Evolutionary conservation across 2,888 invertebrate genomes (phyloP), one percentile per base, ranked within the genome.

Genomic region (Sminthurinus aureus): DNA sequence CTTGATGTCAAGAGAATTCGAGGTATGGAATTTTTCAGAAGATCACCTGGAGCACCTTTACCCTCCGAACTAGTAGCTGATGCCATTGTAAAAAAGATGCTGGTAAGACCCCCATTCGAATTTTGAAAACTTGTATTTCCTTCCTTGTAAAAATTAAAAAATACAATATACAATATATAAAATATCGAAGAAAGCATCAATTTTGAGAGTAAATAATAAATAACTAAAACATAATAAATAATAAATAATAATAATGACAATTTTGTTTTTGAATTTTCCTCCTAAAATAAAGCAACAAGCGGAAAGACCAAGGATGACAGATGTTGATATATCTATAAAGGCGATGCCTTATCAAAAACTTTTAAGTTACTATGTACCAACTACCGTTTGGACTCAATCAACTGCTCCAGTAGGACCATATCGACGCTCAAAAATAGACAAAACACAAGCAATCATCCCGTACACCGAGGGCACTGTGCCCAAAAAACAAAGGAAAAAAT

Each of bases 1-100:
- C 76, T 85, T 22, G 85, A 85, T 67, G 76, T 85, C 75, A 85
- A 84, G 58, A 64, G 85, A 20, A 84, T 85, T 74, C 79, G 85
- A 18, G 85, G 79, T 6, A 82, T 84, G 82, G 85, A 85, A 22
- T 66, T 85, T 50, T 85, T 85, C 64, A 69, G 82, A 20, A 69
- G n/a, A 67, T 69, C 83, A 4, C 75, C 74, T n/a, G 83, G 82
- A 0, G 11, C 52, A 22, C 79, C 75, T 9, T 50, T 83, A 50
- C 76, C 79, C 50, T 26, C 73, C 11, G 84, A 85, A 78, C 6
- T 76, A 13, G 11, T 24, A 15, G 85, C 85, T 22, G 85, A 85
- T 38, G 67, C 75, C 15, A 76, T 52, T 26, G 79, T 79, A 3
- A 77, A 66, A 24, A 58, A 50, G 6, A 82, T 82, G 82, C 82